Evolutionary conservation across 2,113 vertebrate genomes (phyloP), one percentile per base, ranked within the genome.

Genomic region (Onychorhynchus coronatus): DNA sequence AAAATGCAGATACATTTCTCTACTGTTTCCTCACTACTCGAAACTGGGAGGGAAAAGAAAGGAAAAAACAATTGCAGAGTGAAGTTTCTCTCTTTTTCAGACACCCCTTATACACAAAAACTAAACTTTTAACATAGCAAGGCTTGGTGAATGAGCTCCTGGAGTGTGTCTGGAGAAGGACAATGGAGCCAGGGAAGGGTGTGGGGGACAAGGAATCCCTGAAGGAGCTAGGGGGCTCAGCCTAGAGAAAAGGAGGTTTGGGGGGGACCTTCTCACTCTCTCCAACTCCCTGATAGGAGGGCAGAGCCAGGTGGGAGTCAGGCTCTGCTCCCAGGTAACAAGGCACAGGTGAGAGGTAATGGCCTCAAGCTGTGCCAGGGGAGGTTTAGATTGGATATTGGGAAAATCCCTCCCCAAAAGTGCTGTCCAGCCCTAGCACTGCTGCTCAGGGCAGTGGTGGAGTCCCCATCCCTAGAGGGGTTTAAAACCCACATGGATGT

Each of bases 1-100:
- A 99, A 97, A 53, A 99, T 99, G 95, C 99, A 99, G 85, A 99
- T 99, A 14, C 98, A 98, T 85, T 98, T 98, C 95, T 98, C 98
- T 73, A 98, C 88, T 78, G 52, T 68, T 92, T 98, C 97, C 71
- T 81, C 90, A 30, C 85, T 95, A 75, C 86, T 97, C 95, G 88
- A 86, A 96, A 95, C 71, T 23, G 23, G 3, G 11, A 50, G 14
- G 14, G 31, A 12, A 27, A n/a, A 41, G 21, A 46, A 44, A 14
- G 24, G 22, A 47, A n/a, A 27, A 16, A 35, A 1, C 18, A 76
- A 35, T 37, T 2, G 31, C 21, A 78, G 3, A 17, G 63, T 16
- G 6, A 68, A 50, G 21, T 31, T 58, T 53, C 17, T 62, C 8
- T 49, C 47, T 71, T 68, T 63, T 14, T 25, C 67, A 68, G 65